These are phyloP conservation scores for Pristionchus japonicus DNA, from an alignment of 2,888 invertebrate genomes.

Conservation along the genomic window DNA sequence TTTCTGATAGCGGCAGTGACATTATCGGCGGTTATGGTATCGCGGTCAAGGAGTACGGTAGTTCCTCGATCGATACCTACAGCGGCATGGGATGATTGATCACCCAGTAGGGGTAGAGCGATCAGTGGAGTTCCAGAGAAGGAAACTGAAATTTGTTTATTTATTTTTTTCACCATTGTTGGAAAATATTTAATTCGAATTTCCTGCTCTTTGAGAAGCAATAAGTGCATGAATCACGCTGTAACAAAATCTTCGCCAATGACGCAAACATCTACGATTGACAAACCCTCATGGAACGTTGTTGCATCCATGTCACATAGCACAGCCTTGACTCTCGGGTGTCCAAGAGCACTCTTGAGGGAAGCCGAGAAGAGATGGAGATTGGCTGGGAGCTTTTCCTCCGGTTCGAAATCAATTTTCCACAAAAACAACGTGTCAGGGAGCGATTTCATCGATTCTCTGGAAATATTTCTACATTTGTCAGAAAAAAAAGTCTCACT, in stretches of 20 bases:
- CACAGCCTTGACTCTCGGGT: not conserved
- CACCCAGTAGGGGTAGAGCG: constrained; percentile 13
- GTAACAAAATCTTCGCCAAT: too few species aligned
- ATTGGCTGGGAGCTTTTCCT: not conserved
- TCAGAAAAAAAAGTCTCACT: not conserved
- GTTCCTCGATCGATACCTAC: not conserved
- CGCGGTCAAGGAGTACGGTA: not conserved
- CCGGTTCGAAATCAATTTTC: not conserved
- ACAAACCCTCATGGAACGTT: not conserved
- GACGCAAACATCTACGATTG: not conserved
- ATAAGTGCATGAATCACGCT: too few species aligned
- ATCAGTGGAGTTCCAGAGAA: constrained; percentile 15
- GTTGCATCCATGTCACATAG: constrained; percentile 13
- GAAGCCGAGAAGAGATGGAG: not conserved
- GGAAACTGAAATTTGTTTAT: not conserved
- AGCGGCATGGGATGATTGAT: constrained; percentile 16
- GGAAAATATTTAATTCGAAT: too few species aligned
- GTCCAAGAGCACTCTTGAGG: not conserved
- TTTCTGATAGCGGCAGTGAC: not conserved
- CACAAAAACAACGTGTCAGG: not conserved
- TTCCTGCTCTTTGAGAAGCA: too few species aligned
- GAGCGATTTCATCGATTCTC: not conserved
- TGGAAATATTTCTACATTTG: not conserved
- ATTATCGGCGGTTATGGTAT: not conserved
- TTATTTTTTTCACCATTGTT: too few species aligned